Evolutionary conservation across 2,888 invertebrate genomes (phyloP).

Genomic region (Sphecodes monilicornis): DNA sequence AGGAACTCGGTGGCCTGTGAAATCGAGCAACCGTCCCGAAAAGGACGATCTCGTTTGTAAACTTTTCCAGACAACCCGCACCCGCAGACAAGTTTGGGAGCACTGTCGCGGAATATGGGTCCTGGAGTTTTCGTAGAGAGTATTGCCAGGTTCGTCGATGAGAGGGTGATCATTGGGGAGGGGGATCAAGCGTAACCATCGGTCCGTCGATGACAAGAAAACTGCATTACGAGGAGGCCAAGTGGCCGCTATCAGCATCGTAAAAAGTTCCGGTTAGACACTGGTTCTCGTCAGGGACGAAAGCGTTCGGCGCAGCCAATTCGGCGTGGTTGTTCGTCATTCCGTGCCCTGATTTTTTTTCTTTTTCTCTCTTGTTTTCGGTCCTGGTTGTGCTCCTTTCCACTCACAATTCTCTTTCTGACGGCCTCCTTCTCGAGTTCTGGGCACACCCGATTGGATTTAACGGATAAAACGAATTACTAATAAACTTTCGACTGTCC

Average conservation of each 20-base stretch:
- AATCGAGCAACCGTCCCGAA: constrained; percentile 31
- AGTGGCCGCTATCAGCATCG: constrained; percentile 58
- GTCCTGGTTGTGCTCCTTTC: background rate
- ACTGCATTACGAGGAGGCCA: constrained; percentile 76
- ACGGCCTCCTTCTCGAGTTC: background rate
- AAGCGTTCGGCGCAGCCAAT: constrained; percentile 37
- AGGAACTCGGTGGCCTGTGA: constrained; percentile 21
- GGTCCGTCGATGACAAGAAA: constrained; percentile 72
- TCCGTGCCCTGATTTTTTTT: constrained; percentile 8
- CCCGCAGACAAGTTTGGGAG: constrained; percentile 40
- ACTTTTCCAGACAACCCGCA: constrained; percentile 23
- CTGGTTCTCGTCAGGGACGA: constrained; percentile 40
- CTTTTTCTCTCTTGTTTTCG: background rate
- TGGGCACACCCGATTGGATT: constrained; percentile 45
- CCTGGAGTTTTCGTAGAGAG: constrained; percentile 33
- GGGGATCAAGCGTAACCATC: constrained; percentile 55
- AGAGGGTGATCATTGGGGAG: background rate
- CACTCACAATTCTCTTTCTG: constrained; percentile 2
- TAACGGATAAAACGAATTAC: constrained; percentile 58
- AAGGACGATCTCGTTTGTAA: constrained; percentile 38
- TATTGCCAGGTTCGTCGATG: constrained; percentile 16
- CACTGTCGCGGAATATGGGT: constrained; percentile 31
- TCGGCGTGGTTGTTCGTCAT: constrained; percentile 42
- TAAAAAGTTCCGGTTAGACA: constrained; percentile 71
- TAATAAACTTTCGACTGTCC: constrained; percentile 49